These are phyloP conservation scores for Allolobophora icterica DNA, from an alignment of 2,888 invertebrate genomes.

Conservation along the genomic window DNA sequence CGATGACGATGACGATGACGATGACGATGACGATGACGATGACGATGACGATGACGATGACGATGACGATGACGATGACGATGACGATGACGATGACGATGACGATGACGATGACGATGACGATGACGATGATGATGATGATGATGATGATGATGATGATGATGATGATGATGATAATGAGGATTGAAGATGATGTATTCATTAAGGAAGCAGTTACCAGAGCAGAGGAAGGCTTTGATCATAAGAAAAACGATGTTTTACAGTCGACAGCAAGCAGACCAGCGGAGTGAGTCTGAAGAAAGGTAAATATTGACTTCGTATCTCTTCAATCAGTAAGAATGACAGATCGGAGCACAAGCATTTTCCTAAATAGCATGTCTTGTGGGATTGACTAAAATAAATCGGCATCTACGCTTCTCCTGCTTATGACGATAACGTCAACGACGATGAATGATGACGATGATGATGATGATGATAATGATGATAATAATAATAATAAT, in stretches of 20 bases:
- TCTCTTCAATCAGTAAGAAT: no score
- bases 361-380: no score
- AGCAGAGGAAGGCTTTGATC: neutral
- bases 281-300: no score
- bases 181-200: neutral
- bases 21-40: constrained; percentile 3
- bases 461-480: no score
- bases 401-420: no score
- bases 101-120: neutral
- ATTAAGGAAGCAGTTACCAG: neutral
- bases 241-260: neutral
- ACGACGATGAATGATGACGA: no score
- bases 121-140: neutral
- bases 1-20: constrained; percentile 5
- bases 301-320: no score
- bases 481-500: no score
- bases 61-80: neutral
- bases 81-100: neutral
- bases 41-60: neutral
- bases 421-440: no score
- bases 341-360: no score
- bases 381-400: no score
- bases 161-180: neutral
- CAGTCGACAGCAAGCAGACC: neutral
- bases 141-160: neutral